A percentile compares a stretch with the other conserved stretches of the same genome.
Evolutionary conservation across 2,888 invertebrate genomes (phyloP).

Genomic region (Patella depressa): DNA sequence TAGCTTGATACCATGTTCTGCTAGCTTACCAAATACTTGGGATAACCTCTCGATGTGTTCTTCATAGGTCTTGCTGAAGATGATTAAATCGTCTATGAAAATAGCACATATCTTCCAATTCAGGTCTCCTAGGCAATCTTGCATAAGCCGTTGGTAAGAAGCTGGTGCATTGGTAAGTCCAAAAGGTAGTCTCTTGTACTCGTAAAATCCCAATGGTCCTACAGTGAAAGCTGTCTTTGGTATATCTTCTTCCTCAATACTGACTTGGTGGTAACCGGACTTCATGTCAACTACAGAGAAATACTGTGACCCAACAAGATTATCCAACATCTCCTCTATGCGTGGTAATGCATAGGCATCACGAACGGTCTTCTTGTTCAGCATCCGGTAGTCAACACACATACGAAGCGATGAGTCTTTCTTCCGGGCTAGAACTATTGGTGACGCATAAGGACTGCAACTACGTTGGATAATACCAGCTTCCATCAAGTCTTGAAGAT

Average conservation of each 20-base stretch:
- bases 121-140: neutral
- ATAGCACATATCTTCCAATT: neutral
- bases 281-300: slow-evolving; percentile 8
- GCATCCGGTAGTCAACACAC: slow-evolving; percentile 18
- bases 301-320: slow-evolving; percentile 4
- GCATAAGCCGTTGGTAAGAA: neutral
- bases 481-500: neutral
- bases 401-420: slow-evolving; percentile 14
- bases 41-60: neutral
- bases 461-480: neutral
- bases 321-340: slow-evolving; percentile 20
- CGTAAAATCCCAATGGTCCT: neutral
- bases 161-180: neutral
- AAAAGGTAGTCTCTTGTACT: neutral
- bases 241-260: neutral
- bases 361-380: slow-evolving; percentile 19
- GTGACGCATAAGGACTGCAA: too few relatives aligned
- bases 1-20: neutral
- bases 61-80: neutral
- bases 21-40: too few relatives aligned
- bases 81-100: slow-evolving; percentile 6
- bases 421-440: slow-evolving; percentile 20
- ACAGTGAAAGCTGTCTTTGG: slow-evolving; percentile 3
- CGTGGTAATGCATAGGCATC: slow-evolving; percentile 21
- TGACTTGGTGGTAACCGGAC: neutral